These are phyloP conservation scores for Passerina amoena DNA, from an alignment of 2,113 vertebrate species.

Conservation along the genomic window DNA sequence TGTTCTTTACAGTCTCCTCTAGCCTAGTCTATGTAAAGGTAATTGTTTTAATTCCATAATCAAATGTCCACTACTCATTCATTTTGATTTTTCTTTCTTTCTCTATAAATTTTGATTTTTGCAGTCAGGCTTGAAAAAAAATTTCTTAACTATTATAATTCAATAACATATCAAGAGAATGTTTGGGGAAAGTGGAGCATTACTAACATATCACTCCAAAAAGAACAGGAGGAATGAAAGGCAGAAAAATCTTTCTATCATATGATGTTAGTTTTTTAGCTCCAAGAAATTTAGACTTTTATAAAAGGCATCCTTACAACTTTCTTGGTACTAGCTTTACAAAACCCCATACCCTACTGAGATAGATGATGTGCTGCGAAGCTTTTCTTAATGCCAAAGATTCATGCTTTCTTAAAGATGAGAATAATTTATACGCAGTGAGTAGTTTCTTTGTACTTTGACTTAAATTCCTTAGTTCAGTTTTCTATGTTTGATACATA, in stretches of 20 bases:
- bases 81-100: neutral
- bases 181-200: neutral
- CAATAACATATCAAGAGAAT: neutral
- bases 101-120: neutral
- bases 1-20: neutral
- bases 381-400: neutral
- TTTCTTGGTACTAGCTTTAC: neutral
- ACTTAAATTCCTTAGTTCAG: neutral
- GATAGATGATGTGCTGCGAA: neutral
- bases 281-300: neutral
- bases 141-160: neutral
- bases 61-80: neutral
- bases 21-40: neutral
- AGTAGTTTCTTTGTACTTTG: neutral
- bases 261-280: neutral
- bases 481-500: neutral
- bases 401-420: neutral
- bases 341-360: neutral
- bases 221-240: neutral
- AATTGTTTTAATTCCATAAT: neutral
- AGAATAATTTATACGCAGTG: neutral
- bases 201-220: neutral
- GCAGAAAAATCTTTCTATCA: neutral
- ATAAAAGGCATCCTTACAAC: rapidly evolving
- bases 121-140: neutral